Conservation (phyloP, 64 coral and sea anemone species). For the Pachyseris speciosa region DNA sequence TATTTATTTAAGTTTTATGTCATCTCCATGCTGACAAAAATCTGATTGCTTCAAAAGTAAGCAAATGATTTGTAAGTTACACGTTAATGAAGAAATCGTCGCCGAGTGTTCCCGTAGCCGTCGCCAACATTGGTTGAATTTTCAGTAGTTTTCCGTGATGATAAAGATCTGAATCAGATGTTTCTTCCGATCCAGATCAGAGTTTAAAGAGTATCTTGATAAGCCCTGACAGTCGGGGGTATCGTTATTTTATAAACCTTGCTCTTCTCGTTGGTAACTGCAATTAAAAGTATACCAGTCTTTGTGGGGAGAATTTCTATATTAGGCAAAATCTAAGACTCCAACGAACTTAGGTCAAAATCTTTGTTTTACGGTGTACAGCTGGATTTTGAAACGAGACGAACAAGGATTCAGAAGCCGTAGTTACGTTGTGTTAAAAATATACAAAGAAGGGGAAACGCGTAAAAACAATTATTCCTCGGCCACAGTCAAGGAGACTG, state of each 20-base stretch:
- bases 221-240: too few relatives aligned
- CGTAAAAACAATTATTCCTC: too few relatives aligned
- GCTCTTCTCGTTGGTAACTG: not conserved
- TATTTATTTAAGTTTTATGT: not conserved
- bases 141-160: not conserved
- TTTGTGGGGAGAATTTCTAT: not conserved
- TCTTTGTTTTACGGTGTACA: not conserved
- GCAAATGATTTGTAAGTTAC: slow-evolving; percentile 9
- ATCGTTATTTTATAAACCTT: too few relatives aligned
- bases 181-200: not conserved
- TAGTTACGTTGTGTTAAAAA: not conserved
- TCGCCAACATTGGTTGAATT: not conserved
- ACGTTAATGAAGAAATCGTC: not conserved
- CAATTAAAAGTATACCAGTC: not conserved
- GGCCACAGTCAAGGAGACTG: too few relatives aligned
- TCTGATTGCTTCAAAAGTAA: not conserved
- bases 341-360: not conserved
- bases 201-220: too few relatives aligned
- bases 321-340: not conserved
- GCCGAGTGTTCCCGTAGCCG: not conserved
- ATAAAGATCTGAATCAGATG: not conserved
- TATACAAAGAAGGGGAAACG: too few relatives aligned
- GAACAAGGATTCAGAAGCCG: not conserved
- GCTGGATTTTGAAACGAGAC: not conserved
- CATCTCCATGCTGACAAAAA: not conserved